Evolutionary conservation across 92 coral and sea anemone species (phyloP).

Genomic region (Nematostella vectensis): DNA sequence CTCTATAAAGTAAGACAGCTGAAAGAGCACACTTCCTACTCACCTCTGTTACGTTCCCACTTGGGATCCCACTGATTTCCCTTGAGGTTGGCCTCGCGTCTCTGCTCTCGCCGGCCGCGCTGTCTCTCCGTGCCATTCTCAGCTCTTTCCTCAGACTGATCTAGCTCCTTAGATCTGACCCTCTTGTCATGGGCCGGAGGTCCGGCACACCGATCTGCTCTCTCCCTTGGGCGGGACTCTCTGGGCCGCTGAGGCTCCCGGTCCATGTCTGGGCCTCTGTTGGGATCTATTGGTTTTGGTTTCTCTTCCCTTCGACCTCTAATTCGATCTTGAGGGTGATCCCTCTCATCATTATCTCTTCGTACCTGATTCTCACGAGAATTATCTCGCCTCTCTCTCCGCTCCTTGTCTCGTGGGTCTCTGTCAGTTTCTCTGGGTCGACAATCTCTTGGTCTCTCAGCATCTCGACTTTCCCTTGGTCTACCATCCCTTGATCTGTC

Average conservation of each 20-base stretch:
- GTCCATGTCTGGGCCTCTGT: background rate
- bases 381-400: no score
- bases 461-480: background rate
- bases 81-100: background rate
- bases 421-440: background rate
- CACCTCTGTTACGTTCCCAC: conserved; percentile 2
- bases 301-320: background rate
- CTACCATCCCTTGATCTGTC: background rate
- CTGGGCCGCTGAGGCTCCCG: background rate
- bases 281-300: background rate
- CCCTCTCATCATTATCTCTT: background rate
- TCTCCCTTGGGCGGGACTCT: background rate
- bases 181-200: background rate
- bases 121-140: background rate
- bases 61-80: background rate
- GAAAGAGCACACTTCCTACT: no score
- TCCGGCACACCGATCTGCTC: background rate
- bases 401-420: no score
- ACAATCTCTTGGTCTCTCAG: background rate
- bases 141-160: background rate
- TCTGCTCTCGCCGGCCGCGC: background rate
- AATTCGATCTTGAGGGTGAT: background rate
- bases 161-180: background rate
- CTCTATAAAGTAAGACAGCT: no score
- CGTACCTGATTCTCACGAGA: background rate